Conservation (phyloP, 2,888 invertebrate species). For the Brenthis hecate region DNA sequence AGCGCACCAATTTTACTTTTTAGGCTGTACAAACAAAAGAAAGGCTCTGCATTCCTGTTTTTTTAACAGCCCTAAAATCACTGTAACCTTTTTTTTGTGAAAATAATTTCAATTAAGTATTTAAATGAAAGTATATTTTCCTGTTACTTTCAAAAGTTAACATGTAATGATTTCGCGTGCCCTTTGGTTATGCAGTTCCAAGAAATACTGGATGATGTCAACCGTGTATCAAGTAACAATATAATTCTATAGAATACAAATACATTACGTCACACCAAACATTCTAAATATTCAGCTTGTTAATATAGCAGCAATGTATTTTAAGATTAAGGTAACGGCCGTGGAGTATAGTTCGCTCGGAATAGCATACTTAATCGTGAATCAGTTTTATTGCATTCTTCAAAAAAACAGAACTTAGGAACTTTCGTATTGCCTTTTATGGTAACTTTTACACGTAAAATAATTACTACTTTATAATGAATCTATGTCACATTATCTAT, state of each 20-base stretch:
- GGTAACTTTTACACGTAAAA: not conserved
- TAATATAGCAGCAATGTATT: constrained; percentile 42
- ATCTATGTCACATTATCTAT: no score
- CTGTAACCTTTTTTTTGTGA: constrained; percentile 7
- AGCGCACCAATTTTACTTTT: constrained; percentile 20
- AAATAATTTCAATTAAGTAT: not conserved
- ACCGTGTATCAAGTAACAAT: constrained; percentile 35
- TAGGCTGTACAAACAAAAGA: constrained; percentile 21
- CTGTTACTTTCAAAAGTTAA: constrained; percentile 13
- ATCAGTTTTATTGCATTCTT: constrained; percentile 48
- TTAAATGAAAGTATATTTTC: constrained; percentile 11
- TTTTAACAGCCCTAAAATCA: not conserved
- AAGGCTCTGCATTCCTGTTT: constrained; percentile 5
- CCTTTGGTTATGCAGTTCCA: constrained; percentile 48
- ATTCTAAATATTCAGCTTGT: constrained; percentile 12
- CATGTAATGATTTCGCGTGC: constrained; percentile 29
- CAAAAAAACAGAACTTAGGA: constrained; percentile 28
- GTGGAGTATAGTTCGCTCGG: constrained; percentile 14
- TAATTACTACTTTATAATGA: not conserved
- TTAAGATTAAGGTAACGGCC: constrained; percentile 25
- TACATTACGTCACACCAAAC: constrained; percentile 38
- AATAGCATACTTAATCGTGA: constrained; percentile 33
- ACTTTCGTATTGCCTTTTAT: constrained; percentile 5
- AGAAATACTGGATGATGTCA: constrained; percentile 62
- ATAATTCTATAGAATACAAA: constrained; percentile 24